Evolutionary conservation across 2,888 invertebrate genomes (phyloP), one percentile per base, ranked within the genome.

Genomic region (Ecdyonurus torrentis): DNA sequence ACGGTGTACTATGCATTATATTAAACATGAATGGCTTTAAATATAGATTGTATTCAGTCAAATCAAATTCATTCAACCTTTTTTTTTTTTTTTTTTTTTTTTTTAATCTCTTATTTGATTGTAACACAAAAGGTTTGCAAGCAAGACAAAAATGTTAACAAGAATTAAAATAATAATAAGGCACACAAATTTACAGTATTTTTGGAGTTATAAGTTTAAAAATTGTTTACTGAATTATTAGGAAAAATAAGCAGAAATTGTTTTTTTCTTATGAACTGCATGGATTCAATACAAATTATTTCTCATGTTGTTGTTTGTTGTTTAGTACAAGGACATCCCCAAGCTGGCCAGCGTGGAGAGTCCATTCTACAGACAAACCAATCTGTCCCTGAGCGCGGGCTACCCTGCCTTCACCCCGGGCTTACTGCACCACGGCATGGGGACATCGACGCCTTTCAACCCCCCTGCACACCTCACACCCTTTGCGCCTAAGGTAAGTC

Each of bases 401-500:
- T 92, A 91, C 75, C 86, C 91, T 1, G 83, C 85, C 52, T 86
- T 87, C 72, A 85, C 85, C 52, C 83, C 90, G 22, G 83, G 91
- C 65, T 77, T 91, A 63, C 77, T 91, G 66, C 91, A 90, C 77
- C 87, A 90, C 58, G 83, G 86, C 63, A 78, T 87, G 65, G 83
- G 85, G 25, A 83, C 85, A 58, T 82, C 89, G 24, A 89, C 91
- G 61, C 92, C 93, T 10, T 93, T 93, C 75, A 90, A 88, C 70
- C 91, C 92, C 65, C 91, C 93, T 25, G 87, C 86, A 73, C 91
- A 92, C 72, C 78, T 91, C 69, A 84, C 89, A 67, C 83, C 91
- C 52, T 92, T 91, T 74, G 88, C 92, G 70, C 91, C 91, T 70
- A 92, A 92, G 88, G 93, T 92, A 79, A 75, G 72, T 65, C n/a